Evolutionary conservation across 2,797 vertebrate genomes (phyloP), one percentile per base, ranked within the genome.

Genomic region (Diplodus puntazzo): DNA sequence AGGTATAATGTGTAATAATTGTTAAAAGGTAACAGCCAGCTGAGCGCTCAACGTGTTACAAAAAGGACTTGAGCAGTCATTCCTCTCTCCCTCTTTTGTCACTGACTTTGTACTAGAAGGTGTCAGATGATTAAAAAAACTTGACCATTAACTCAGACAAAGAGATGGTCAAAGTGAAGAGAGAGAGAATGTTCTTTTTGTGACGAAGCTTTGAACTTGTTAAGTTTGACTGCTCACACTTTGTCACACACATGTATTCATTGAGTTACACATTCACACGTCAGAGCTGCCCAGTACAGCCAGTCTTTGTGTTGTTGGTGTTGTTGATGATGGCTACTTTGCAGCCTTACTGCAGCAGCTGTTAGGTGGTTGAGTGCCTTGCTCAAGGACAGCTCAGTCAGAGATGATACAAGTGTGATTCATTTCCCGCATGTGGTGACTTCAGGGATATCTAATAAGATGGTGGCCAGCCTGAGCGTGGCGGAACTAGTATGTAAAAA

Each of bases 371-470:
- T n/a, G 10, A 17, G n/a, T 54, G 69, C 25, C 66, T 64, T 80
- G 77, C 70, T 75, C 75, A 95, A 30, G 95, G 96, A 86, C 95
- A 95, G 88, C 96, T 96, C 88, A 95, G 95, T 83, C 95, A 96
- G 2, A 23, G 42, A 59, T 70, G 62, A 60, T 25, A 23, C 30
- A 53, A 23, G 39, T 14, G 21, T 71, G 71, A 65, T 25, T 86
- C 52, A 73, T 18, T 54, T 53, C 17, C 52, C 20, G 11, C 59
- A 55, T 66, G 65, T 76, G 55, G 21, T 39, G 73, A 42, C 30
- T 68, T 75, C 48, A 68, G 39, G 57, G 48, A 68, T 57, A 45
- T 23, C 3, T 30, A 10, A 45, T 55, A 7, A 30, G n/a, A 45
- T 11, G 14, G 49, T 0, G 13, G 60, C 43, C 9, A 12, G 13